These are phyloP conservation scores for Drosophila hydei DNA, from an alignment of 1,140 invertebrate genomes.

Conservation along the genomic window DNA sequence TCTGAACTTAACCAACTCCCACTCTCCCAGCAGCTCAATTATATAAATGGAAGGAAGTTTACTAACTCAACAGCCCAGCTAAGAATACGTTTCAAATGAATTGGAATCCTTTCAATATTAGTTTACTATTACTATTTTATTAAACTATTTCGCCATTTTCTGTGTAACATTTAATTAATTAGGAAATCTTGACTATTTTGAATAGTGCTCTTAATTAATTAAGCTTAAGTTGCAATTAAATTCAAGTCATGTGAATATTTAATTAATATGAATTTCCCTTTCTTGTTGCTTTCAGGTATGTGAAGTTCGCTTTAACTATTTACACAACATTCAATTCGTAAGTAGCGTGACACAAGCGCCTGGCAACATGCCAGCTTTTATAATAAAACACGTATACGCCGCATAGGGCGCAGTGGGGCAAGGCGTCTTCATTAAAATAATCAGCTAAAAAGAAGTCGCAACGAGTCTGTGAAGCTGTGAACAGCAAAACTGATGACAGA, in stretches of 20 bases:
- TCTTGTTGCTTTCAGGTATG: constrained; percentile 59
- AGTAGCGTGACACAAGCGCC: constrained; percentile 43
- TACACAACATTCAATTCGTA: constrained; percentile 35
- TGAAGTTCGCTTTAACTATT: constrained; percentile 22
- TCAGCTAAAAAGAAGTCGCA: constrained; percentile 48
- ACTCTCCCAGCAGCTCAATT: too few species aligned
- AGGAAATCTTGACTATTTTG: neutral
- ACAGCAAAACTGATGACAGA: constrained; percentile 34
- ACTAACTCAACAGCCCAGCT: too few species aligned
- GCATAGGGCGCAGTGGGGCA: constrained; percentile 19
- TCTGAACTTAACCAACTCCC: too few species aligned
- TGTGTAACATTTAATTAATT: too few species aligned
- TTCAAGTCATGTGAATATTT: constrained; percentile 10
- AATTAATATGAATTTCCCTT: constrained; percentile 33
- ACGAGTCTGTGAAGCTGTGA: constrained; percentile 35
- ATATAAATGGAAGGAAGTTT: too few species aligned
- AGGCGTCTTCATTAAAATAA: constrained; percentile 69
- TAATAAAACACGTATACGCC: constrained; percentile 42
- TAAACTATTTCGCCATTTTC: too few species aligned
- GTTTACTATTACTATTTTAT: too few species aligned
- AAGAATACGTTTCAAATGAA: too few species aligned
- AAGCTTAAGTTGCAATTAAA: neutral
- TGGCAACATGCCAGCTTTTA: constrained; percentile 17
- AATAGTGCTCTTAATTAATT: neutral
- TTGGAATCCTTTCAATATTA: too few species aligned